phyloP scores from a whole-genome alignment of 2,113 vertebrate genomes.

The Catharus minimus region DNA sequence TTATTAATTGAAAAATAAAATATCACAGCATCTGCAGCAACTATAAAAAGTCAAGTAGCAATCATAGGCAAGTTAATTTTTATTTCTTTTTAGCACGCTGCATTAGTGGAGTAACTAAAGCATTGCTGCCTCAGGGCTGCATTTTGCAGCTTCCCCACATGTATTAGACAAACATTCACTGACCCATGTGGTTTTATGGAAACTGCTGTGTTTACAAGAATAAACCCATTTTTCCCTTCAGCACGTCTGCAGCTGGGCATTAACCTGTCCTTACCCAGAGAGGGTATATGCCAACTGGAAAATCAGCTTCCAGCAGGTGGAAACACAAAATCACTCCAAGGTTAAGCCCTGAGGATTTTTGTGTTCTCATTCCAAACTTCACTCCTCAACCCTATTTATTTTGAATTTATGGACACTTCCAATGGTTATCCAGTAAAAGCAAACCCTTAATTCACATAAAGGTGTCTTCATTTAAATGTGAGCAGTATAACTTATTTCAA shows the following conservation, averaged over 20 bases:
- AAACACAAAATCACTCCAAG: not conserved
- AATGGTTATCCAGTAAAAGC: not conserved
- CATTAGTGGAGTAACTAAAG: not conserved
- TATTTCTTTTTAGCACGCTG: not conserved
- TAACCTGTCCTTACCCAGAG: not conserved
- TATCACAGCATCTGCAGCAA: not conserved
- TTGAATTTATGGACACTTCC: not conserved
- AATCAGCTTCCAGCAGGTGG: not conserved
- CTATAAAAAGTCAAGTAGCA: not conserved
- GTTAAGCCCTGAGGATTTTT: not conserved
- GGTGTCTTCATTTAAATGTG: not conserved
- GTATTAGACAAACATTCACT: not conserved
- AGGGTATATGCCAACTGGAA: not conserved
- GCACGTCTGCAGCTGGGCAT: not conserved
- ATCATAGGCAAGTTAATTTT: not conserved
- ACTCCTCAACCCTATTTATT: not conserved
- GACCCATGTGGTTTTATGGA: not conserved
- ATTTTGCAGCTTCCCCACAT: not conserved
- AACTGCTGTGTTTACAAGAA: not conserved
- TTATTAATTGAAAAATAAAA: slow-evolving; percentile 59
- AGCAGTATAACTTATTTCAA: not conserved
- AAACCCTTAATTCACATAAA: not conserved
- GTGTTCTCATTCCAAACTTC: not conserved
- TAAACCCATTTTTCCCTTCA: not conserved
- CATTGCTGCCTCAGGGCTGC: not conserved